Conservation (phyloP, 2,113 vertebrate genomes). For the Campylomormyrus tamandua region DNA sequence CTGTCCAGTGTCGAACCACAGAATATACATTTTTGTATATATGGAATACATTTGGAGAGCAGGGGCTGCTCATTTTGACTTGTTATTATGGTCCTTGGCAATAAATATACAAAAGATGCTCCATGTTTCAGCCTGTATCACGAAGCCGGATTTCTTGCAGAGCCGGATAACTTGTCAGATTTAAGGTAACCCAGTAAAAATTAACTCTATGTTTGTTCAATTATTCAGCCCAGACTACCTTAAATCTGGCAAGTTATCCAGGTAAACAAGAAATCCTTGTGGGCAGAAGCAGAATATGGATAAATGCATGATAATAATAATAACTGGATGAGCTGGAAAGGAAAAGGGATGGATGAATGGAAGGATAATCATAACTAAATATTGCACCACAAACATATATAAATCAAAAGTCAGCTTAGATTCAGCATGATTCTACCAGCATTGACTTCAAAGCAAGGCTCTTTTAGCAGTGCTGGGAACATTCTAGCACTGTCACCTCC, state of each 20-base stretch:
- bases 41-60: not conserved
- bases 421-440: not conserved
- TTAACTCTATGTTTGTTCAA: not conserved
- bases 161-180: not conserved
- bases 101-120: not conserved
- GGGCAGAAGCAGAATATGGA: no score
- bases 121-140: not conserved
- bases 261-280: not conserved
- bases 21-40: not conserved
- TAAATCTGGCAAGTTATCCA: not conserved
- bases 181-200: not conserved
- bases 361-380: not conserved
- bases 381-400: not conserved
- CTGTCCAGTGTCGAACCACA: not conserved
- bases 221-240: not conserved
- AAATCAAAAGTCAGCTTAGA: not conserved
- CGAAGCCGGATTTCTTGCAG: not conserved
- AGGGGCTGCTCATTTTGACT: not conserved
- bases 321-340: not conserved
- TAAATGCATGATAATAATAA: not conserved
- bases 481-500: not conserved
- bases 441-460: not conserved
- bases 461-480: not conserved
- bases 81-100: not conserved
- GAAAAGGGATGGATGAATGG: not conserved